phyloP scores from a whole-genome alignment of 64 coral and sea anemone genomes.

The Catalaphyllia jardinei region DNA sequence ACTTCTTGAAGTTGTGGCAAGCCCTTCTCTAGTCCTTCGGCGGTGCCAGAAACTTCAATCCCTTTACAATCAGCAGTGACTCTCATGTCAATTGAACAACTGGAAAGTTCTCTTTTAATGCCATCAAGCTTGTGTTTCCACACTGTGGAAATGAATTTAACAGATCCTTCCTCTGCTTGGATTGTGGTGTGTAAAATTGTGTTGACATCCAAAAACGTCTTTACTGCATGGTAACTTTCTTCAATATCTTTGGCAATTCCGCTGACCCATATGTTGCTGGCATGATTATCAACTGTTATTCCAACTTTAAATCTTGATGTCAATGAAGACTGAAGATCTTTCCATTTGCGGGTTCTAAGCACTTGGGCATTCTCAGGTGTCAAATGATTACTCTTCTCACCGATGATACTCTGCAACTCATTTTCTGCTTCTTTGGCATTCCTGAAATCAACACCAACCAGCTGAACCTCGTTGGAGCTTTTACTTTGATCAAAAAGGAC shows the following conservation, averaged over 20 bases:
- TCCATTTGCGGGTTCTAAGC: slow-evolving; percentile 31
- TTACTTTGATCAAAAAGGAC: slow-evolving; percentile 24
- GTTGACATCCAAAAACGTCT: slow-evolving; percentile 54
- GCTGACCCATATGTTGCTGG: slow-evolving; percentile 44
- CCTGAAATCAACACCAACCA: slow-evolving; percentile 36
- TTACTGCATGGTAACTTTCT: background rate
- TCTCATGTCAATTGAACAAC: slow-evolving; percentile 19
- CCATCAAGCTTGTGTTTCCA: slow-evolving; percentile 32
- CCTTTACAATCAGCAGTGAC: background rate
- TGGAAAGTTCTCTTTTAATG: background rate
- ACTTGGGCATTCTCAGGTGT: slow-evolving; percentile 31
- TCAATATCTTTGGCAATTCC: slow-evolving; percentile 25
- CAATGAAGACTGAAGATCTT: background rate
- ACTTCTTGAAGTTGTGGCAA: background rate
- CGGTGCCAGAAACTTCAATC: slow-evolving; percentile 21
- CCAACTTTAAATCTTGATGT: background rate
- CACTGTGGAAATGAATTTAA: slow-evolving; percentile 33
- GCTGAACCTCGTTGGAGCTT: slow-evolving; percentile 24
- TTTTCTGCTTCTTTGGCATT: slow-evolving; percentile 21
- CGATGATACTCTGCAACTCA: slow-evolving; percentile 18
- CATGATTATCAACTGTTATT: slow-evolving; percentile 10
- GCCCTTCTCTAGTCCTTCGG: slow-evolving; percentile 8
- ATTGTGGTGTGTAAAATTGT: slow-evolving; percentile 33
- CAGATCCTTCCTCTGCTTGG: background rate
- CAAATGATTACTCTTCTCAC: slow-evolving; percentile 45